Evolutionary conservation across 1,140 invertebrate genomes (phyloP).

Genomic region (Drosophila mayri): DNA sequence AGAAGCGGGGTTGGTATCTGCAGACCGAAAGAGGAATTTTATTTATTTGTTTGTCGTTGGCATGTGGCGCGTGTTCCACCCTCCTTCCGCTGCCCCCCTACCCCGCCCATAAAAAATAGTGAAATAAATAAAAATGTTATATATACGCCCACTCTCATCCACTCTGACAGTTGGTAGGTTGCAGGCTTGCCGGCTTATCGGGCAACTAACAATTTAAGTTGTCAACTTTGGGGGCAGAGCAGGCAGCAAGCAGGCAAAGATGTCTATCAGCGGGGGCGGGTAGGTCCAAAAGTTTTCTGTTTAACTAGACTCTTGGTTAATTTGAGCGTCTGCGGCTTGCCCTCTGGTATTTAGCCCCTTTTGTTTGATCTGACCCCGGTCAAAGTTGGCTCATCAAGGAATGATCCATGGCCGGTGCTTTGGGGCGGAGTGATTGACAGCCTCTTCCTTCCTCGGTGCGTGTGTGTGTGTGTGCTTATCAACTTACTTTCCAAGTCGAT

Average conservation of each 20-base stretch:
- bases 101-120: constrained; percentile 68
- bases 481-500: constrained; percentile 71
- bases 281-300: constrained; percentile 62
- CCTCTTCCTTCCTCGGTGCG: constrained; percentile 23
- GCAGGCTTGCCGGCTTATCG: constrained; percentile 53
- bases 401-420: constrained; percentile 52
- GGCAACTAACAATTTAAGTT: constrained; percentile 77
- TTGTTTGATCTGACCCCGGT: constrained; percentile 60
- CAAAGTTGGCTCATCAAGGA: constrained; percentile 77
- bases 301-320: constrained; percentile 76
- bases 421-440: constrained; percentile 33
- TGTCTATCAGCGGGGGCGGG: constrained; percentile 41
- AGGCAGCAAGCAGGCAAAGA: constrained; percentile 18
- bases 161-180: constrained; percentile 12
- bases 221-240: constrained; percentile 62
- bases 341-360: constrained; percentile 23
- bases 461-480: constrained; percentile 49
- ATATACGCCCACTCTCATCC: constrained; percentile 56
- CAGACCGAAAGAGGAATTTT: constrained; percentile 67
- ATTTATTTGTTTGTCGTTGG: constrained; percentile 81
- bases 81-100: constrained; percentile 1
- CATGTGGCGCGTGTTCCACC: constrained; percentile 67
- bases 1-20: constrained; percentile 14
- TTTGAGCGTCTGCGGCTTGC: constrained; percentile 51
- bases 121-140: constrained; percentile 80